Base-by-base conservation (phyloP, 2,888 invertebrate genomes). In the Entomobrya proxima region DNA sequence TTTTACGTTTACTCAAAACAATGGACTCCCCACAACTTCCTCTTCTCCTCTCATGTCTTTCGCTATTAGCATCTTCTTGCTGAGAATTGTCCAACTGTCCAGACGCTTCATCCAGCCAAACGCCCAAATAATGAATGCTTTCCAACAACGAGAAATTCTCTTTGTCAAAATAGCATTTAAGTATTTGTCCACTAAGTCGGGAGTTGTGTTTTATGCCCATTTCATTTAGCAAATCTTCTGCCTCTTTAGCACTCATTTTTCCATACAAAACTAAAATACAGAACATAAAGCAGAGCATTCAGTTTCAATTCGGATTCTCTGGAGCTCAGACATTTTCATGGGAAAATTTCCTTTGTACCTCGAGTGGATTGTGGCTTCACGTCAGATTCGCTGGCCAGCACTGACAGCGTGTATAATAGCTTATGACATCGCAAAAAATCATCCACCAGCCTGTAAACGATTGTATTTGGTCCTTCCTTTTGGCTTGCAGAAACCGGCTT, bases 371-470 rank as follows among this genome's bases (percentile, higher is more conserved):
- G 47, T 24, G n/a, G 58, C 37, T 40, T 72, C 0, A 77, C 61
- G 35, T 78, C 88, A n/a, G 86, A 30, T 76, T 90, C 90, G n/a
- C 89, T 86, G 0, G 82, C 81, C 0, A 90, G 61, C 7, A 90
- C 89, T 1, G 90, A 90, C 30, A 88, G 75, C 0, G 89, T 90
- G 58, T 88, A 90, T 0, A 90, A 83, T 18, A 89, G 81, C 24
- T 86, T 88, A 35, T 89, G 89, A 37, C 82, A 88, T 40, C 88
- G 85, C 0, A 90, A 44, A 69, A 89, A 90, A 72, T 90, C 90
- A 76, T 89, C 87, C 7, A 90, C 37, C 18, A 90, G 85, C 47
- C 85, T 78, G 2, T 87, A 30, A 9, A 85, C 85, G 15, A 82
- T 50, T 32, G 82, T 76, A 50, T 84, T 86, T 27, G 83, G 72